Base-by-base conservation (phyloP, 2,888 invertebrate species). In the Phyto melanocephala region DNA sequence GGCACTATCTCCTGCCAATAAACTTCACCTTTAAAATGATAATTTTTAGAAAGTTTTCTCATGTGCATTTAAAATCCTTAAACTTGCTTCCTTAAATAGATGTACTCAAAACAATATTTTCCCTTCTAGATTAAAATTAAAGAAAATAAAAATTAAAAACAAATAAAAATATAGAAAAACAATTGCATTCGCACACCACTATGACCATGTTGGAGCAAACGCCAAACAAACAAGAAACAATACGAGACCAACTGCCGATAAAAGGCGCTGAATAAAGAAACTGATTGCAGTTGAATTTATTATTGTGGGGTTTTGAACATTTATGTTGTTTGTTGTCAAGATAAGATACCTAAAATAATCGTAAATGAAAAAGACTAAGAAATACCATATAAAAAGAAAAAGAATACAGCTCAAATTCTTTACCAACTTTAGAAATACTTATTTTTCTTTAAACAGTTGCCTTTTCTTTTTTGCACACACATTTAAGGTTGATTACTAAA, bases 271-370 rank as follows among this genome's bases (percentile, higher is more conserved):
- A 28, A 28, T 28, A 28, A 72, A 60, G 65, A 72, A 40, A 67
- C 40, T 56, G 60, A 67, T 67, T 45, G 65, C 13, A 40, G 33
- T 52, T 42, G 72, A 67, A 45, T 68, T 78, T 52, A 74, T 60
- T 40, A 67, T 62, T 35, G 52, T 62, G 67, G 52, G 52, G 17
- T 33, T 81, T 65, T 56, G 47, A 77, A 42, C 70, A 78, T 78
- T 78, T 72, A 47, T 65, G 60, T 52, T 70, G 56, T 62, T 68
- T 71, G 60, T 72, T 60, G 58, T 74, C 65, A 58, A 77, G 70
- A 70, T 78, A 79, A 79, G 79, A 79, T 79, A 79, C 65, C 58
- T 15, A 58, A 50, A 5, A 42, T 22, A 63, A 60, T 40, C 42
- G 15, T 15, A 42, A 10, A 40, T 28, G 11, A 20, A 52, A 50